Base-by-base conservation (phyloP, 1,140 invertebrate genomes). In the Calliphora vicina region DNA sequence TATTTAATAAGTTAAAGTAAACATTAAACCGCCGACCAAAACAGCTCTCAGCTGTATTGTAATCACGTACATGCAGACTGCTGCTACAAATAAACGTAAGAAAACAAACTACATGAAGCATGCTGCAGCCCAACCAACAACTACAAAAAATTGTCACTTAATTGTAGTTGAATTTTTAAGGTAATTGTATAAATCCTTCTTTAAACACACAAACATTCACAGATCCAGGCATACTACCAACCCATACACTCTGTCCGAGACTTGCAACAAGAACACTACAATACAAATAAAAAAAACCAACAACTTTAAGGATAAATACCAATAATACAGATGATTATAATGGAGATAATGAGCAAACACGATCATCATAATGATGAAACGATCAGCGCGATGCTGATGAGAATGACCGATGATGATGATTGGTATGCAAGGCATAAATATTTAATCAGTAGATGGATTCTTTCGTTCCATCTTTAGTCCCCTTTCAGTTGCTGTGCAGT, bases 71-170 rank as follows among this genome's bases (percentile, higher is more conserved):
- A 42, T 12, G 23, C n/a, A 23, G 20, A 25, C 12, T 10, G 17
- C 45, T 50, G 17, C 26, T 26, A 74, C 27, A 74, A 35, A 35
- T 57, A 57, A 57, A 57, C 6, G 15, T n/a, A 57, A 57, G 50
- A 57, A 57, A 17, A 57, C 15, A 57, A 57, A 57, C n/a, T 57
- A n/a, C 15, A 57, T 57, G 50, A 6, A n/a, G 50, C 50, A 57
- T n/a, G n/a, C n/a, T n/a, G 50, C 50, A 15, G 12, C 12, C 17
- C 25, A 67, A 67, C n/a, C 35, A 78, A 42, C 29, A 42, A 76
- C 73, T 42, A 20, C 73, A 67, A 67, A 43, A 83, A 83, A 83
- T 83, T 83, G 82, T 83, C 82, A 83, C 82, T 83, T 83, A 83
- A 83, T 83, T 83, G 82, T 78, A 83, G 74, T 78, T 78, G 74